Evolutionary conservation across 2,888 invertebrate genomes (phyloP).

Genomic region (Dolichopus griseipennis): DNA sequence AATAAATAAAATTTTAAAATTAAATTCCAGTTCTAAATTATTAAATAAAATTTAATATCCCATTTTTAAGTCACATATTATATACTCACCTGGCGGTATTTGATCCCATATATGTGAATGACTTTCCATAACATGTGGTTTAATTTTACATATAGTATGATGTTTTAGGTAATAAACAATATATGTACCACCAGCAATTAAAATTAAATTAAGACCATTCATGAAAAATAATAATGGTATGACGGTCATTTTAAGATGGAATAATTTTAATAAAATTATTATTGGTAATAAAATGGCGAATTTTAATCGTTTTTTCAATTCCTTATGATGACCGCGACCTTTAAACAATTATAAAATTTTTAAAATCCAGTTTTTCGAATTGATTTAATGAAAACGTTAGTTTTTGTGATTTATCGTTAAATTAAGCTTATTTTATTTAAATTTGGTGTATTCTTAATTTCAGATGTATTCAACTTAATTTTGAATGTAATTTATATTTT

Average conservation of each 20-base stretch:
- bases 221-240: conserved; percentile 35
- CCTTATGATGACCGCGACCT: conserved; percentile 27
- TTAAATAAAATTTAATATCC: too few species aligned
- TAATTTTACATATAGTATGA: conserved; percentile 40
- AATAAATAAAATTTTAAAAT: too few species aligned
- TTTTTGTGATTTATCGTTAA: too few species aligned
- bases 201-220: conserved; percentile 34
- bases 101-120: conserved; percentile 40
- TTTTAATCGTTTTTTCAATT: conserved; percentile 28
- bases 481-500: too few species aligned
- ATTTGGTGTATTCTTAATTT: too few species aligned
- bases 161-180: conserved; percentile 39
- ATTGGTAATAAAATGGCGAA: conserved; percentile 38
- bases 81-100: conserved; percentile 32
- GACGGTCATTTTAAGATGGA: conserved; percentile 37
- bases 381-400: too few species aligned
- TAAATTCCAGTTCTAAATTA: too few species aligned
- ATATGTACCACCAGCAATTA: conserved; percentile 37
- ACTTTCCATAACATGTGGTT: conserved; percentile 38
- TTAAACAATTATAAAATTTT: background rate
- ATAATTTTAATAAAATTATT: conserved; percentile 39
- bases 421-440: too few species aligned
- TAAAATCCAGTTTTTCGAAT: too few species aligned
- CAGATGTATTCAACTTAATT: too few species aligned
- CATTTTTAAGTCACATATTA: background rate